Evolutionary conservation across 2,113 vertebrate genomes (phyloP), one percentile per base, ranked within the genome.

Genomic region (Corydoras sp.): DNA sequence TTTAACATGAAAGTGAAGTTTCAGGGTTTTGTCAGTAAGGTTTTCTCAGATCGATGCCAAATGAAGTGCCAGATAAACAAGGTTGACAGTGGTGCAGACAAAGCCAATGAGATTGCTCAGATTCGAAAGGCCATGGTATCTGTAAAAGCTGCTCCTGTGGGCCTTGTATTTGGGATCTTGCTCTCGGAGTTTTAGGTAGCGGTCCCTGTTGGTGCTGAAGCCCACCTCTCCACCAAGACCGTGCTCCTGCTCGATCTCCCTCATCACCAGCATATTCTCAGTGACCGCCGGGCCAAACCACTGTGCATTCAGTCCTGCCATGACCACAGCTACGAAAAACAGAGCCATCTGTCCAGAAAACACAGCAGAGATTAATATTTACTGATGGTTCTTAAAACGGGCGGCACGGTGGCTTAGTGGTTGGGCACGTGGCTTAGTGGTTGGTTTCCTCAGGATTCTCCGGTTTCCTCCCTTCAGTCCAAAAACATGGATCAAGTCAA

Each of bases 101-200:
- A 96, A 81, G 1, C 90, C 90, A 0, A 85, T 77, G 71, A 95
- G 83, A 73, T 95, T 95, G 78, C 91, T 91, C 54, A 95, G 81
- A 31, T 58, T 88, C n/a, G 92, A 92, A 55, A 95, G 32, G 13
- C 90, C 90, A 0, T 95, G 93, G 83, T 89, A 93, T n/a, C 75
- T 84, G 32, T 87, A 84, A 69, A 96, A 96, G 4, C 18, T 80
- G 18, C 70, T 77, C 53, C 82, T 89, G 62, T 80, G 79, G 11
- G 71, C 82, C 58, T 48, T 81, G 81, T 95, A 95, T 79, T 94
- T 95, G 60, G 91, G 90, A 78, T 96, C 92, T 81, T 89, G 85
- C 58, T 90, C 90, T 53, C 80, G 86, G 29, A 96, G 90, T 65
- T 87, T 91, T 49, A 80, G 76, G 15, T 93, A 96, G 11, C 35